Base-by-base conservation (phyloP, 2,113 vertebrate genomes). In the Oreochromis spilurus region DNA sequence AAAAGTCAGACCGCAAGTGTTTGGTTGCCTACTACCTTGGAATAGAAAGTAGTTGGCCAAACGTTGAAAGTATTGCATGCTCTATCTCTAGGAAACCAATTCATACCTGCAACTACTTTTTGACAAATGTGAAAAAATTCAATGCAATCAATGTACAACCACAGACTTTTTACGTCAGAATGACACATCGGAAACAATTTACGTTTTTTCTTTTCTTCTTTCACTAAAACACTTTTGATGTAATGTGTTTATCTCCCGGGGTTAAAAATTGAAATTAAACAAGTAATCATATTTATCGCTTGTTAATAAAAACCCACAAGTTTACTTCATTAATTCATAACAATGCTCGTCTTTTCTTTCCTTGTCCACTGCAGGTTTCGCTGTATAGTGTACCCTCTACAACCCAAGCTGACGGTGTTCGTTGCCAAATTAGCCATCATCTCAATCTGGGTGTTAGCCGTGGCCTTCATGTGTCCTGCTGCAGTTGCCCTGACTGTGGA, bases 301-400 rank as follows among this genome's bases (percentile, higher is more conserved):
- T 53, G 8, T 53, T n/a, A 52, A 19, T 52, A 9, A 72, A 72
- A 72, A 17, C 40, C 8, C 21, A 10, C 8, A 17, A 26, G 40
- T 31, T 57, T 81, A 38, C 36, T 40, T 67, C 2, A 24, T 40
- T 82, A 57, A 87, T 48, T 21, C 11, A 13, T 29, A 7, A 5
- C 14, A 21, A 16, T 67, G 11, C 16, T 75, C 24, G 80, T 83
- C 17, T 80, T 48, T 60, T 34, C 24, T 83, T 48, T 57, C 26
- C 36, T 84, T 24, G 62, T 81, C 14, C 53, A 11, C 38, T n/a
- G 4, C 88, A 97, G 97, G 94, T 97, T 97, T 87, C 95, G 95
- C 17, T 97, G 96, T 84, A 96, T 97, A 7, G 95, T 97, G 34
- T 96, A 94, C 79, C 97, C 97, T 40, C 95, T 97, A 36, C 94